Conservation (phyloP, 2,797 vertebrate species). For the Catostomus latipinnis region DNA sequence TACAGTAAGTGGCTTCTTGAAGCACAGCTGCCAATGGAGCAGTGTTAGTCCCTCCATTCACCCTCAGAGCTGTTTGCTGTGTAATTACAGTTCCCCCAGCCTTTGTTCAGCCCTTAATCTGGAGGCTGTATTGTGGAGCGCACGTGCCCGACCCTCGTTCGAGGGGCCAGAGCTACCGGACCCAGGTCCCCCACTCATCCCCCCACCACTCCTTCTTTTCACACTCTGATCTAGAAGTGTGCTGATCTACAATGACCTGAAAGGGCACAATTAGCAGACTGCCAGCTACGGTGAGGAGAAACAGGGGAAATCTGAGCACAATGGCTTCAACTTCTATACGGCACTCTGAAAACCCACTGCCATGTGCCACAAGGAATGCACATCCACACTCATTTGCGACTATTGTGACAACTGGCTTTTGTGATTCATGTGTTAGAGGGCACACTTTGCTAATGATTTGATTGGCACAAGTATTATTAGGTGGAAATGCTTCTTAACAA, state of each 20-base stretch:
- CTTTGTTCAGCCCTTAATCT: constrained; percentile 79
- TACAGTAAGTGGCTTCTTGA: constrained; percentile 63
- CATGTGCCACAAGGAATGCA: constrained; percentile 50
- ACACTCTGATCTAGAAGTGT: constrained; percentile 71
- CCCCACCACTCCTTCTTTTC: constrained; percentile 50
- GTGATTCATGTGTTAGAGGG: constrained; percentile 48
- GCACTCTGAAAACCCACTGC: constrained; percentile 69
- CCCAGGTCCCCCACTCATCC: constrained; percentile 53
- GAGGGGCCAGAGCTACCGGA: constrained; percentile 50
- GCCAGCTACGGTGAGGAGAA: constrained; percentile 64
- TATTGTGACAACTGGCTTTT: constrained; percentile 21
- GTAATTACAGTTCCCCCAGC: constrained; percentile 77
- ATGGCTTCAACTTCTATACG: constrained; percentile 72
- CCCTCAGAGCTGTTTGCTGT: constrained; percentile 68
- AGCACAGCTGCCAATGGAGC: constrained; percentile 75
- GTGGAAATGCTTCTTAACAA: constrained; percentile 61
- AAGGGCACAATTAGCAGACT: constrained; percentile 71
- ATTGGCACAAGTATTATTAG: constrained; percentile 40
- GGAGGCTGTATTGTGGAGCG: constrained; percentile 72
- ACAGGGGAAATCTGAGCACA: constrained; percentile 70
- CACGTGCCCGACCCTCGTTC: constrained; percentile 77
- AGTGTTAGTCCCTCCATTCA: constrained; percentile 62
- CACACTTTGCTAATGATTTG: constrained; percentile 54
- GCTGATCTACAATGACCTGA: constrained; percentile 71
- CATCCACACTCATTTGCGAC: constrained; percentile 15